phyloP scores from a whole-genome alignment of 2,888 invertebrate species.

The Ormyrus thymus region DNA sequence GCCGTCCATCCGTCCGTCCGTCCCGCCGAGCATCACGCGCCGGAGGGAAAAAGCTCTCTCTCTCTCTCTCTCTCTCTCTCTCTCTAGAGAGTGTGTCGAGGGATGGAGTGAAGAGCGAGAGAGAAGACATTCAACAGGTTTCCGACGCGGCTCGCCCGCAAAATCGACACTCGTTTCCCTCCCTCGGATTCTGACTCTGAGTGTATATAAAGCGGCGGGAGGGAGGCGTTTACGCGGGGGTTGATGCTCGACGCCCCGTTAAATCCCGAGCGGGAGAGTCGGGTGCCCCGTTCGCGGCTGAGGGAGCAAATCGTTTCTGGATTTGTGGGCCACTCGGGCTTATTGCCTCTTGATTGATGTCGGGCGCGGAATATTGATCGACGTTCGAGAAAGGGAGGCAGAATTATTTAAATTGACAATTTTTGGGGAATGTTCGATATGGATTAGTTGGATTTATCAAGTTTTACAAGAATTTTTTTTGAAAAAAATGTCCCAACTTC shows the following conservation, averaged over 20 bases:
- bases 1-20: too few species aligned
- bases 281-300: not conserved
- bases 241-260: conserved; percentile 3
- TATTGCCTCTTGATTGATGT: not conserved
- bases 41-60: conserved; percentile 29
- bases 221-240: not conserved
- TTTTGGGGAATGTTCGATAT: too few species aligned
- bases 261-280: conserved; percentile 1
- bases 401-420: too few species aligned
- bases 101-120: conserved; percentile 43
- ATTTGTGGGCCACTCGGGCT: too few species aligned
- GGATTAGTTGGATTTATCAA: too few species aligned
- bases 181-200: not conserved
- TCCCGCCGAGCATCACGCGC: not conserved
- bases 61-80: too few species aligned
- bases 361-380: too few species aligned
- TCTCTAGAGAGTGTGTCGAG: conserved; percentile 26
- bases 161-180: conserved; percentile 35
- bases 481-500: too few species aligned
- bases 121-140: conserved; percentile 58
- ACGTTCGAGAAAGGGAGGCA: too few species aligned
- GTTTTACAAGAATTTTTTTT: too few species aligned
- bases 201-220: not conserved
- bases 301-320: not conserved
- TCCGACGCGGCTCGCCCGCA: conserved; percentile 49